phyloP scores from a whole-genome alignment of 1,140 invertebrate species.

The Drosophila fuyamai region DNA sequence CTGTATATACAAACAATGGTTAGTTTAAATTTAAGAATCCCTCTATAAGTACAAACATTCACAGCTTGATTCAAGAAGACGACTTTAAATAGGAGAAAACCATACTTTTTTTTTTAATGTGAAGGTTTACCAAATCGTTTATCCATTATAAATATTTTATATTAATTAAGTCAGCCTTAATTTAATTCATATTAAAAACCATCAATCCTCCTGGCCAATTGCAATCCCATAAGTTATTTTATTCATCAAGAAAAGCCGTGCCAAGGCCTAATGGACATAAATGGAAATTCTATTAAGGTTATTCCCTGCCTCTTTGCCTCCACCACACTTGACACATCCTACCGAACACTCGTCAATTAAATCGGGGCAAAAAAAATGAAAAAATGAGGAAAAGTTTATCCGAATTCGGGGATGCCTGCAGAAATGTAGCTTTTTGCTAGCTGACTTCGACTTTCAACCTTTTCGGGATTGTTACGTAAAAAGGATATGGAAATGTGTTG shows the following conservation, averaged over 20 bases:
- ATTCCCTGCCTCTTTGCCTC: constrained; percentile 20
- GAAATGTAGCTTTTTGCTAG: constrained; percentile 22
- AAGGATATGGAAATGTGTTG: constrained; percentile 29
- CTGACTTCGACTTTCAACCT: constrained; percentile 69
- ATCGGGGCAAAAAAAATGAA: constrained; percentile 1
- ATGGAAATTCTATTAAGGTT: constrained; percentile 76
- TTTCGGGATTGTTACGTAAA: constrained; percentile 56
- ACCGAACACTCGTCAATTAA: constrained; percentile 70
- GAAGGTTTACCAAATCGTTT: background rate
- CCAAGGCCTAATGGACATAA: constrained; percentile 68
- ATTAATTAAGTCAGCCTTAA: constrained; percentile 27
- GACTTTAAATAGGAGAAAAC: no score
- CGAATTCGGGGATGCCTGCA: constrained; percentile 15
- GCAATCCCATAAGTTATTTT: constrained; percentile 21
- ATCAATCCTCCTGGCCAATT: constrained; percentile 1
- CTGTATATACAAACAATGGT: no score
- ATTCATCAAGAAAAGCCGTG: background rate
- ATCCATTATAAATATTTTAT: background rate
- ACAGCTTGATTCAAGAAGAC: no score
- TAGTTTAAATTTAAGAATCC: no score
- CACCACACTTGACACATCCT: constrained; percentile 49
- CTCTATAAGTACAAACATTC: no score
- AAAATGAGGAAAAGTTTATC: constrained; percentile 20
- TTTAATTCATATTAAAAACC: constrained; percentile 23
- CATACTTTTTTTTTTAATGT: no score